A percentile compares a stretch with the other conserved stretches of the same genome.
Conservation (phyloP, 2,797 vertebrate genomes). For the Diplodus puntazzo region DNA sequence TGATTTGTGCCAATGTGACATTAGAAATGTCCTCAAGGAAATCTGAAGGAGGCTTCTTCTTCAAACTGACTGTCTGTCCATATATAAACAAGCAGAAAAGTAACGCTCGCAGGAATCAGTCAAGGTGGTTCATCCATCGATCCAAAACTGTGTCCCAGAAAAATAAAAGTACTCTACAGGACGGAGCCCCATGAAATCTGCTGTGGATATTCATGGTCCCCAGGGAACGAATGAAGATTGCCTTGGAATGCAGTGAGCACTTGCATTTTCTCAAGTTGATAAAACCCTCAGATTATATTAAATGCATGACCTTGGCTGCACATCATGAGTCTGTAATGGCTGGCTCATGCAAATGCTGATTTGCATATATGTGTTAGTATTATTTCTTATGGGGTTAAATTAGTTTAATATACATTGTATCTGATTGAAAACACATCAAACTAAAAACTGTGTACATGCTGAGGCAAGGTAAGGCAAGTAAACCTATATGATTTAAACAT, state of each 20-base stretch:
- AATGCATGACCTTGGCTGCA: too few species aligned
- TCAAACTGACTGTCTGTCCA: slow-evolving; percentile 5
- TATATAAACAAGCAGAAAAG: not conserved
- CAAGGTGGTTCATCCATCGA: not conserved
- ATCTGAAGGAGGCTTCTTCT: not conserved
- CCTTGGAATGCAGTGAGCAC: too few species aligned
- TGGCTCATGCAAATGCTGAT: not conserved
- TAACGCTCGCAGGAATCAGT: not conserved
- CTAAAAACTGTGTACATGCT: not conserved
- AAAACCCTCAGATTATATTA: too few species aligned
- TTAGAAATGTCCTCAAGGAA: slow-evolving; percentile 18
- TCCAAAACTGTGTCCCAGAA: not conserved
- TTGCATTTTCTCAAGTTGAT: too few species aligned
- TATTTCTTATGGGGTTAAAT: not conserved
- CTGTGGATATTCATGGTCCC: not conserved
- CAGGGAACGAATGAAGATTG: too few species aligned
- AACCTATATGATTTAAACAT: not conserved
- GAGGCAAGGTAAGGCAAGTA: not conserved
- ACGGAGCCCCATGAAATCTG: not conserved
- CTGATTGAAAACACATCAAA: not conserved
- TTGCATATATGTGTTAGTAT: not conserved
- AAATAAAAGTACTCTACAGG: not conserved
- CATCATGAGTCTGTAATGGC: not conserved
- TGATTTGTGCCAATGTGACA: slow-evolving; percentile 28
- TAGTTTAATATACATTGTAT: not conserved